Evolutionary conservation across 2,888 invertebrate species (phyloP), one percentile per base, ranked within the genome.

Genomic region (Penaeus monodon): DNA sequence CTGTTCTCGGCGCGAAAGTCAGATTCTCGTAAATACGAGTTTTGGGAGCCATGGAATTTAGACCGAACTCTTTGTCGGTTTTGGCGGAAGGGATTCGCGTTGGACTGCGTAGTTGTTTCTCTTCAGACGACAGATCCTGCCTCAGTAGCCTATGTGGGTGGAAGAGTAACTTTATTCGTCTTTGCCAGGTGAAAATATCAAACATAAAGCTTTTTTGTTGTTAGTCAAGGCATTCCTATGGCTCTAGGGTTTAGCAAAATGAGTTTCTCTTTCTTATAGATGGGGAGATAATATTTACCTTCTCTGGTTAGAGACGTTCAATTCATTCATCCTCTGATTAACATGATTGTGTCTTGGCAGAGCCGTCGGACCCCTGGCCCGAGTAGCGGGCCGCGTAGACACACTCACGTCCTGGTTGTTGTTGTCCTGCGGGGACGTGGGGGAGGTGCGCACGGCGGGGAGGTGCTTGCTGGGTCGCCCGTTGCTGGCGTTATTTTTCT

Each of bases 111-210:
- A 82, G 86, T 68, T 77, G 86, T 66, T 65, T 76, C 76, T 76
- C 77, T 65, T 68, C 77, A 66, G 78, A 57, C 78, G 84, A 77
- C 77, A 78, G 84, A 81, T 63, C 70, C 83, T 83, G 86, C 83
- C 82, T 86, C 86, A 78, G 81, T 81, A 81, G 81, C 86, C 86
- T 87, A 87, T 82, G 86, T 87, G 82, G 83, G 82, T 83, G 83
- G 83, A 79, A 87, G 86, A 83, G 82, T 65, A 81, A 77, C 65
- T 86, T 81, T 76, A 77, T 81, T 74, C 81, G 76, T 74, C 77
- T 81, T 76, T 66, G 81, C 74, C 74, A 86, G 74, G 73, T 73
- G 64, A 73, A 85, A 80, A 57, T 80, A 80, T 85, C 80, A 80
- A 80, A 85, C 80, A 80, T 84, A 44, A 84, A 84, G 78, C 84